Evolutionary conservation across 2,888 invertebrate species (phyloP).

Genomic region (Rutpela maculata): DNA sequence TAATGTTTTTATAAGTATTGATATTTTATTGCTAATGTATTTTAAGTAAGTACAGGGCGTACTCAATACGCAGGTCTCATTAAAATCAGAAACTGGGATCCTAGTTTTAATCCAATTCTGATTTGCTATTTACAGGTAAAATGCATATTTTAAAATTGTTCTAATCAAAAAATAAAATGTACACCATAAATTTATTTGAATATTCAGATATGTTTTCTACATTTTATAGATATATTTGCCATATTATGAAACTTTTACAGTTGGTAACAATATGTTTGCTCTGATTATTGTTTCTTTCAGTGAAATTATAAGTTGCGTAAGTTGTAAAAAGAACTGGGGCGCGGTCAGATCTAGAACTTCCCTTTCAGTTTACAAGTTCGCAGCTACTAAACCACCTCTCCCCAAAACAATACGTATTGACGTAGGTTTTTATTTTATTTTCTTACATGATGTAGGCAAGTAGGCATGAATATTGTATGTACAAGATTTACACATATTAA

Average conservation of each 20-base stretch:
- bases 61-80: background rate
- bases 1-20: background rate
- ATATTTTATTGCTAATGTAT: background rate
- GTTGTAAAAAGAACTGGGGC: background rate
- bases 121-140: background rate
- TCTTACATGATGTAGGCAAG: too few species aligned
- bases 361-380: background rate
- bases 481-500: too few species aligned
- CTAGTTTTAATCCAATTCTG: background rate
- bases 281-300: too few species aligned
- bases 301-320: too few species aligned
- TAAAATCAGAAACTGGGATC: background rate
- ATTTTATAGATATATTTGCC: too few species aligned
- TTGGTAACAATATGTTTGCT: too few species aligned
- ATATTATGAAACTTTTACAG: too few species aligned
- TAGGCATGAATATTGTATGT: too few species aligned
- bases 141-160: too few species aligned
- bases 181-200: too few species aligned
- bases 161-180: too few species aligned
- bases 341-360: background rate
- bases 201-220: too few species aligned
- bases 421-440: background rate
- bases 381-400: background rate
- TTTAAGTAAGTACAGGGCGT: background rate
- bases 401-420: background rate